Conservation (phyloP, 2,113 vertebrate species). For the Noctilio leporinus region DNA sequence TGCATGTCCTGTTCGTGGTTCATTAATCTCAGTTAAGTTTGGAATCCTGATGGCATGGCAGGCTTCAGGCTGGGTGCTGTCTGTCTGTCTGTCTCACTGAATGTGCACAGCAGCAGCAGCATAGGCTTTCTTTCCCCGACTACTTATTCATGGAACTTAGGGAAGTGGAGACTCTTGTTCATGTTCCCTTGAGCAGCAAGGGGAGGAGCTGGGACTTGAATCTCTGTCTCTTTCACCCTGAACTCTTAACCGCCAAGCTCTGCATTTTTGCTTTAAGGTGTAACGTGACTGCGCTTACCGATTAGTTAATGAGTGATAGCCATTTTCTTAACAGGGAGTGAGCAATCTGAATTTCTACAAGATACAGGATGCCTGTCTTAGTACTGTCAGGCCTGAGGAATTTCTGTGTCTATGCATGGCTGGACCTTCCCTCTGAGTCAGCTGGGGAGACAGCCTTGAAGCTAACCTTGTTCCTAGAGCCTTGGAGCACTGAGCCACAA, state of each 20-base stretch:
- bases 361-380: background rate
- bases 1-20: background rate
- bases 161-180: background rate
- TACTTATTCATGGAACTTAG: background rate
- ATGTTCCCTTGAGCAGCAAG: background rate
- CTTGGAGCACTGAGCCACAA: too few species aligned
- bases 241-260: background rate
- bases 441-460: too few species aligned
- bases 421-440: too few species aligned
- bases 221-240: background rate
- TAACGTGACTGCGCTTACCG: background rate
- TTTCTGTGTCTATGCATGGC: too few species aligned
- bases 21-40: background rate
- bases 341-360: background rate
- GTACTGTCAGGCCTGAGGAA: too few species aligned
- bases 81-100: background rate
- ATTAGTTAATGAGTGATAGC: background rate
- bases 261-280: background rate
- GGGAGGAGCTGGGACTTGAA: background rate
- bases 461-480: too few species aligned
- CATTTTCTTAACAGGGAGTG: background rate
- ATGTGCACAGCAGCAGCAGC: background rate
- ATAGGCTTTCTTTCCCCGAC: background rate
- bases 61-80: background rate
- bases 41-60: background rate